A percentile compares a stretch with the other conserved stretches of the same genome.
phyloP scores from a whole-genome alignment of 2,113 vertebrate genomes.

The Machaerirhynchus nigripectus region DNA sequence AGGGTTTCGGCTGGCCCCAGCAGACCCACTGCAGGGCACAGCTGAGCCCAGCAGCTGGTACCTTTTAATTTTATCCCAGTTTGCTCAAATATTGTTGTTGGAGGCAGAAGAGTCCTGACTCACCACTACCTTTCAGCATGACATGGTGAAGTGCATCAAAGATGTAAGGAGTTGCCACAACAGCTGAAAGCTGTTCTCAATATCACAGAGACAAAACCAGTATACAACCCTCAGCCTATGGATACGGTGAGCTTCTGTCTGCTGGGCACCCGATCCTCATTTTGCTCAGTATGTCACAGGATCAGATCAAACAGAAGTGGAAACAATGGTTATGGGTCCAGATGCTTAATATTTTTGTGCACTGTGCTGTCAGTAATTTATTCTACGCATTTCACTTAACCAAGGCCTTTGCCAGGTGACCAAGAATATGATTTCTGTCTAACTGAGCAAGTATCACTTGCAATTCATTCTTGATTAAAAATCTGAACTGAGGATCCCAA shows the following conservation, averaged over 20 bases:
- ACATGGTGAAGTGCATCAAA: neutral
- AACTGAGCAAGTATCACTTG: neutral
- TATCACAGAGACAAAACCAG: neutral
- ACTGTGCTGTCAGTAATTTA: neutral
- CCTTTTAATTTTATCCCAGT: neutral
- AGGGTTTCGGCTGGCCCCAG: fast-evolving
- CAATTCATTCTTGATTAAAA: neutral
- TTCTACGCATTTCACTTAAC: neutral
- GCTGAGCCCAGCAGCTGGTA: neutral
- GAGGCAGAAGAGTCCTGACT: neutral
- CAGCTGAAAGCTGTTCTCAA: neutral
- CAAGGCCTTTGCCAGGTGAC: neutral
- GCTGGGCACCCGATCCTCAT: neutral
- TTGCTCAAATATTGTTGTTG: neutral
- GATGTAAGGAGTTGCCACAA: neutral
- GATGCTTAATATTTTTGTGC: neutral
- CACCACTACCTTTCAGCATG: neutral
- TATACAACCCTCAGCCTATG: fast-evolving
- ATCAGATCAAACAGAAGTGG: neutral
- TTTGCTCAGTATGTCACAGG: neutral
- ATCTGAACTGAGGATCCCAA: neutral
- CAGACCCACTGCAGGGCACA: fast-evolving
- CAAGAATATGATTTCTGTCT: neutral
- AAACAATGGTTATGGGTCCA: neutral
- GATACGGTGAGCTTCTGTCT: neutral